Evolutionary conservation across 2,113 vertebrate species (phyloP).

Genomic region (Trematocara unimaculatum): DNA sequence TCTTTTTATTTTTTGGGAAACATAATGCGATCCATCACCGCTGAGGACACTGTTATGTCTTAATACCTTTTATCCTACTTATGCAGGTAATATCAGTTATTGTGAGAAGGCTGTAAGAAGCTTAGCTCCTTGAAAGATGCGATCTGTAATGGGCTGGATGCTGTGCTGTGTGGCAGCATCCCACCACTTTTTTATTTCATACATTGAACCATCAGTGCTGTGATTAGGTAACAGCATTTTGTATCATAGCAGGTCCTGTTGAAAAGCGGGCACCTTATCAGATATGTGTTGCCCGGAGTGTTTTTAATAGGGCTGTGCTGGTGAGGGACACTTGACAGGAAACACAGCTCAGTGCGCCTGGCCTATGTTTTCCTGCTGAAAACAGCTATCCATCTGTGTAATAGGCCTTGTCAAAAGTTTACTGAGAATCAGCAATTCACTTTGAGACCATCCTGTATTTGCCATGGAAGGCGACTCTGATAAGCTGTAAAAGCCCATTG

Average conservation of each 20-base stretch:
- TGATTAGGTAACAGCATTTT: conserved; percentile 1
- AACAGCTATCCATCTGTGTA: conserved; percentile 58
- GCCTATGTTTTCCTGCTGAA: conserved; percentile 22
- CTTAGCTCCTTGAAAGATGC: background rate
- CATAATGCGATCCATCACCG: background rate
- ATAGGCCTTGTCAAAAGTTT: conserved; percentile 63
- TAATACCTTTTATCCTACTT: background rate
- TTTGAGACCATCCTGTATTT: conserved; percentile 24
- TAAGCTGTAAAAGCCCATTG: conserved; percentile 34
- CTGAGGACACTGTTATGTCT: background rate
- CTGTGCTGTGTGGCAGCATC: background rate
- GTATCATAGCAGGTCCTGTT: background rate
- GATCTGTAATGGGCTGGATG: background rate
- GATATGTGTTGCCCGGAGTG: conserved; percentile 13
- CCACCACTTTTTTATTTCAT: background rate
- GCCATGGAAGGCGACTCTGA: conserved; percentile 15
- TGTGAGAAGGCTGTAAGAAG: background rate
- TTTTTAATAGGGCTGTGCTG: background rate
- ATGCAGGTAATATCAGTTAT: background rate
- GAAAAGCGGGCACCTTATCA: conserved; percentile 7
- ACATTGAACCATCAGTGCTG: background rate
- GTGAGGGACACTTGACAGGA: conserved; percentile 16
- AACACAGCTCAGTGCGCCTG: background rate
- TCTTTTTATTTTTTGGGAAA: background rate
- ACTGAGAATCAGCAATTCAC: conserved; percentile 49